phyloP scores from a whole-genome alignment of 2,797 vertebrate genomes.

The Calcarius lapponicus region DNA sequence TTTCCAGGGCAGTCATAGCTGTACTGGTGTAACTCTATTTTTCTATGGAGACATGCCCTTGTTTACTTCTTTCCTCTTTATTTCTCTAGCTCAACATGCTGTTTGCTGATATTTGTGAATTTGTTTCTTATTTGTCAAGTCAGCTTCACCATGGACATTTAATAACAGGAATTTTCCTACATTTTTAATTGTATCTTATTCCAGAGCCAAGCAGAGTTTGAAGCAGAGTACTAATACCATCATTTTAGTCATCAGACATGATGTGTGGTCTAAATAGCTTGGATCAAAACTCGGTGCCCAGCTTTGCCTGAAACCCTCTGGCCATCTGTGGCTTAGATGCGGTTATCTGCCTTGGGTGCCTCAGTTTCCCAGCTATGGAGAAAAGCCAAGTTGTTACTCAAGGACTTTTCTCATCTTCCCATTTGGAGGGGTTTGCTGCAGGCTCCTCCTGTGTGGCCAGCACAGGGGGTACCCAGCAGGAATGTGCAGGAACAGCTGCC shows the following conservation, averaged over 20 bases:
- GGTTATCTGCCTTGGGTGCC: constrained; percentile 9
- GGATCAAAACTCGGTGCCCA: not conserved
- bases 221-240: not conserved
- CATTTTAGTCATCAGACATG: constrained; percentile 3
- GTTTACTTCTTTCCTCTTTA: not conserved
- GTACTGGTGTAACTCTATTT: not conserved
- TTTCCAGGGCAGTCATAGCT: not conserved
- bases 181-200: constrained; percentile 9
- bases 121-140: not conserved
- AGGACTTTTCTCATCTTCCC: not conserved
- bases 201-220: constrained; percentile 7
- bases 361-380: constrained; percentile 31
- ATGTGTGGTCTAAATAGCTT: not conserved
- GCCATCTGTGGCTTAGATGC: not conserved
- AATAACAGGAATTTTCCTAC: constrained; percentile 2
- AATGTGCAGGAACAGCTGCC: not conserved
- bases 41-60: not conserved
- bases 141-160: not conserved
- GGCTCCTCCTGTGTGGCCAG: not conserved
- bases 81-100: not conserved
- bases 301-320: not conserved
- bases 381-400: not conserved
- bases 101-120: not conserved
- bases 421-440: not conserved
- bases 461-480: not conserved